phyloP scores from a whole-genome alignment of 2,888 invertebrate genomes.

The Microdon myrmicae region DNA sequence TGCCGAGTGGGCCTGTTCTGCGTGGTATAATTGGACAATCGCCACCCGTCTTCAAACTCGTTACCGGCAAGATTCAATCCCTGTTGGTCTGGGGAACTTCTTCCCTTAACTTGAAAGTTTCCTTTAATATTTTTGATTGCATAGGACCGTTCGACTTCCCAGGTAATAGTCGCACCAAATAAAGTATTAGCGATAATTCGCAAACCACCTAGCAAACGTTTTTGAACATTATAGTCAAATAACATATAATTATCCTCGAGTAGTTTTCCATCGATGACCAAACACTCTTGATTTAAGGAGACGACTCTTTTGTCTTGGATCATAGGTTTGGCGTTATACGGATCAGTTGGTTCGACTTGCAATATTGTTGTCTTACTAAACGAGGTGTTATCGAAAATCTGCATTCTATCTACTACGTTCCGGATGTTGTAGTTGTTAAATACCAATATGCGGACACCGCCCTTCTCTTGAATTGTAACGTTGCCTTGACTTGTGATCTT shows the following conservation, averaged over 20 bases:
- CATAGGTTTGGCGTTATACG: constrained; percentile 27
- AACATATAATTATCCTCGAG: constrained; percentile 28
- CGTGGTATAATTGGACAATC: constrained; percentile 53
- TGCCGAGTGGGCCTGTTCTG: constrained; percentile 88
- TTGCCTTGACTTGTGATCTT: no score
- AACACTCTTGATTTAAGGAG: constrained; percentile 30
- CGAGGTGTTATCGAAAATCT: constrained; percentile 54
- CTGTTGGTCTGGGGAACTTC: constrained; percentile 58
- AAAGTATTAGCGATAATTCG: constrained; percentile 60
- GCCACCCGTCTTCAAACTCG: constrained; percentile 56
- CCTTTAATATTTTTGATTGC: constrained; percentile 57
- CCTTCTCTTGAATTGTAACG: no score
- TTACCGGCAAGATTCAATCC: constrained; percentile 57
- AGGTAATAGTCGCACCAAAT: constrained; percentile 56
- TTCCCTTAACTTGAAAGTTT: constrained; percentile 58
- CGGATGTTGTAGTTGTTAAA: no score
- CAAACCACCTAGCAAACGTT: constrained; percentile 54
- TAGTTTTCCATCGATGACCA: constrained; percentile 32
- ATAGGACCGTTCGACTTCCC: constrained; percentile 54
- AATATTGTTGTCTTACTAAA: constrained; percentile 46
- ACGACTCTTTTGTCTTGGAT: constrained; percentile 28
- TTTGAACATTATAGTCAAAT: constrained; percentile 48
- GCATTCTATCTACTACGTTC: constrained; percentile 36
- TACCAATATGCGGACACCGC: no score
- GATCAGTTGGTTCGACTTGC: no score